Conservation (phyloP, 2,113 vertebrate species). For the Isurus oxyrinchus region DNA sequence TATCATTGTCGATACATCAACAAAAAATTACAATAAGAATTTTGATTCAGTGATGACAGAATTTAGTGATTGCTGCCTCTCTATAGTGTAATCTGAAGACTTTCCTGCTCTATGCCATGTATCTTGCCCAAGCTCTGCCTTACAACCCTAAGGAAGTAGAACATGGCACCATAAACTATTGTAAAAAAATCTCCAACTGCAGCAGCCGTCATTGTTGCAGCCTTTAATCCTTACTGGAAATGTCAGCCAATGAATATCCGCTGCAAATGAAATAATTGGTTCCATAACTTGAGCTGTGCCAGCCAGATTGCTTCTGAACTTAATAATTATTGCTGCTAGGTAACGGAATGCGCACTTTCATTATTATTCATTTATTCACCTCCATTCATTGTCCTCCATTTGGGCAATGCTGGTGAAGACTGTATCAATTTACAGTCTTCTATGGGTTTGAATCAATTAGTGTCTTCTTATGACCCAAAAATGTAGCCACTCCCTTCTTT, state of each 20-base stretch:
- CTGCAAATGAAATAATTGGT: not conserved
- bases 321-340: not conserved
- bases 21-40: not conserved
- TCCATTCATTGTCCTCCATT: not conserved
- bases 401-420: not conserved
- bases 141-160: not conserved
- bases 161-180: not conserved
- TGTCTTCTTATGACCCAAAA: not conserved
- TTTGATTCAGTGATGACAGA: not conserved
- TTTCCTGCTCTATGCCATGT: not conserved
- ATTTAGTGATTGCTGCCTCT: not conserved
- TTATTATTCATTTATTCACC: not conserved
- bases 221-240: not conserved
- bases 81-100: not conserved
- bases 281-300: not conserved
- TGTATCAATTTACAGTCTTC: not conserved
- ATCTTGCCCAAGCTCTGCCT: not conserved
- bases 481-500: not conserved
- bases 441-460: not conserved
- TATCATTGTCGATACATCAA: not conserved
- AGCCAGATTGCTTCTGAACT: not conserved
- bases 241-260: not conserved
- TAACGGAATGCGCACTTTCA: not conserved
- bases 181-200: not conserved
- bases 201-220: not conserved